Evolutionary conservation across 2,797 vertebrate species (phyloP).

Genomic region (Philypnodon macrostomus): DNA sequence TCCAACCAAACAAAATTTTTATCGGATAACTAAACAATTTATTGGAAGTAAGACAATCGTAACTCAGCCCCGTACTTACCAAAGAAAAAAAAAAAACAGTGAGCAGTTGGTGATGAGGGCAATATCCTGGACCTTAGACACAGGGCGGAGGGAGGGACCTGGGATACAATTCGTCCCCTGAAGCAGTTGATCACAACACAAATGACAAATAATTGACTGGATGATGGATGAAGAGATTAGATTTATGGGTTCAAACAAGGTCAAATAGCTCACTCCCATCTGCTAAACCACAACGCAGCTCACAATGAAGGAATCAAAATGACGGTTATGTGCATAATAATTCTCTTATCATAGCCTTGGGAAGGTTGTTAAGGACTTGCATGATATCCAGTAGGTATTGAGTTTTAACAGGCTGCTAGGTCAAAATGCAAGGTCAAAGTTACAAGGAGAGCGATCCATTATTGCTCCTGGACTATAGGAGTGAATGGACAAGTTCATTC

Average conservation of each 20-base stretch:
- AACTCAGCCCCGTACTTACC: too few relatives aligned
- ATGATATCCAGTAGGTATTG: conserved; percentile 70
- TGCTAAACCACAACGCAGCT: conserved; percentile 70
- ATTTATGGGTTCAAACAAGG: conserved; percentile 78
- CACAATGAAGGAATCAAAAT: conserved; percentile 63
- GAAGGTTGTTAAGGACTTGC: conserved; percentile 73
- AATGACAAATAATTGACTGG: conserved; percentile 79
- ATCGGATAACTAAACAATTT: too few relatives aligned
- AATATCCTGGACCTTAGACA: conserved; percentile 51
- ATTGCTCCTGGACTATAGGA: conserved; percentile 30
- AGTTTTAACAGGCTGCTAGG: conserved; percentile 69
- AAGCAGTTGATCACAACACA: conserved; percentile 75
- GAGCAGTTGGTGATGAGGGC: conserved; percentile 52
- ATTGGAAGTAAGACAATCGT: too few relatives aligned
- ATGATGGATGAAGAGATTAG: conserved; percentile 77
- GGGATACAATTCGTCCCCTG: conserved; percentile 65
- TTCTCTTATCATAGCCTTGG: conserved; percentile 67
- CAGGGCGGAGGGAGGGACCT: conserved; percentile 53
- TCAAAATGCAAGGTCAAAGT: conserved; percentile 73
- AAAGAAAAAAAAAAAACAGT: too few relatives aligned
- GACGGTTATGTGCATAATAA: conserved; percentile 73
- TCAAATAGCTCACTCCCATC: conserved; percentile 75
- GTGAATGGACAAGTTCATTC: conserved; percentile 24
- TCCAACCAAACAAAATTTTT: too few relatives aligned
- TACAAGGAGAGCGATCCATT: conserved; percentile 46